phyloP scores from a whole-genome alignment of 2,888 invertebrate genomes.

The Dicycla oo region DNA sequence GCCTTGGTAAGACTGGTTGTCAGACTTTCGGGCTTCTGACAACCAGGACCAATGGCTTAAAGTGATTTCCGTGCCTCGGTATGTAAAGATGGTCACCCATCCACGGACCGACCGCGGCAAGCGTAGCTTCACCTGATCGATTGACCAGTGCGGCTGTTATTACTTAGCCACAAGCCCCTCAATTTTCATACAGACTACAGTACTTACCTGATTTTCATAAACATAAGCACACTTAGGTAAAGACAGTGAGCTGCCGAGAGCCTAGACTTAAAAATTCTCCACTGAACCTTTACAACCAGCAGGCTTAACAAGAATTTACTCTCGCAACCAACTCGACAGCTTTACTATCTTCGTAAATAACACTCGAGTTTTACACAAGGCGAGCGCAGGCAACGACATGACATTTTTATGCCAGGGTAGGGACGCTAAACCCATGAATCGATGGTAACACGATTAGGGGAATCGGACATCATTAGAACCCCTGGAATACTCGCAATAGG shows the following conservation, averaged over 20 bases:
- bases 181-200: too few relatives aligned
- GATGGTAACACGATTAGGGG: slow-evolving; percentile 72
- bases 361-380: slow-evolving; percentile 26
- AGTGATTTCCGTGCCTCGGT: too few relatives aligned
- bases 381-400: slow-evolving; percentile 32
- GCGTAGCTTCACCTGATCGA: too few relatives aligned
- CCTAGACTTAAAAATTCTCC: background rate
- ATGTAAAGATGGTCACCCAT: too few relatives aligned
- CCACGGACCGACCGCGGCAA: too few relatives aligned
- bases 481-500: slow-evolving; percentile 21
- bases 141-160: too few relatives aligned
- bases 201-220: too few relatives aligned
- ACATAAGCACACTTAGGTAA: too few relatives aligned
- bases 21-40: too few relatives aligned
- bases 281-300: background rate
- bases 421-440: slow-evolving; percentile 61
- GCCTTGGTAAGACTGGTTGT: too few relatives aligned
- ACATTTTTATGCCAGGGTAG: slow-evolving; percentile 58
- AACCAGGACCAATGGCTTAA: too few relatives aligned
- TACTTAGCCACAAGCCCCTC: too few relatives aligned
- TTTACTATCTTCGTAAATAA: slow-evolving; percentile 61
- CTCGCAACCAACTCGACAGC: slow-evolving; percentile 44
- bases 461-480: slow-evolving; percentile 63
- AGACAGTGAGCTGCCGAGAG: background rate
- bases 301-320: slow-evolving; percentile 50